Evolutionary conservation across 2,113 vertebrate species (phyloP), one percentile per base, ranked within the genome.

Genomic region (Craseonycteris thonglongyai): DNA sequence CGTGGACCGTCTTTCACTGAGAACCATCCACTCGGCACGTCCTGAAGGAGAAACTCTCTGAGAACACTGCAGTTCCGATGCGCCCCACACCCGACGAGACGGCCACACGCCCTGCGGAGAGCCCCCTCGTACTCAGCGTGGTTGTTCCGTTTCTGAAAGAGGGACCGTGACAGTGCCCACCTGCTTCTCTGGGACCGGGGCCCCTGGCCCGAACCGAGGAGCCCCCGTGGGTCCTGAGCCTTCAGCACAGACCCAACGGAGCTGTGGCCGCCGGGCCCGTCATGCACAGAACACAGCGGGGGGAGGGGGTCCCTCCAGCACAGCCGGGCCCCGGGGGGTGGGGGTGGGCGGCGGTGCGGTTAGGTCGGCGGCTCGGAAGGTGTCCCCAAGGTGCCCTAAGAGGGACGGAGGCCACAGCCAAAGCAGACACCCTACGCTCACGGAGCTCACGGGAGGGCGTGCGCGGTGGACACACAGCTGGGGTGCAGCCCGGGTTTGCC

Each of bases 361-460:
- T n/a, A n/a, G n/a, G n/a, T n/a, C n/a, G n/a, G n/a, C n/a, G n/a
- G n/a, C n/a, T n/a, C n/a, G n/a, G n/a, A n/a, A n/a, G n/a, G n/a
- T n/a, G n/a, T n/a, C n/a, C n/a, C n/a, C n/a, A n/a, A n/a, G n/a
- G n/a, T n/a, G n/a, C n/a, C n/a, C n/a, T n/a, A n/a, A n/a, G n/a
- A n/a, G n/a, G n/a, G n/a, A n/a, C n/a, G n/a, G n/a, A n/a, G n/a
- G n/a, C n/a, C n/a, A 22, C 63, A 80, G 59, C 15, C 54, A 26
- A 35, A 47, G 6, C 51, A 47, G 5, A 10, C 19, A 28, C 15
- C 24, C 28, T n/a, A 19, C 9, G 49, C 42, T 78, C 47, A 18
- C 0, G 0, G 21, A 16, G 11, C 5, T 30, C 38, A 0, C 5
- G 8, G 28, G 15, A 75, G n/a, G 28, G 56, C 1, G 2, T 13